Percentiles rank a stretch among this genome's conserved stretches.
These are phyloP conservation scores for Phenganax marumi DNA, from an alignment of 92 coral and sea anemone genomes.

Conservation along the genomic window DNA sequence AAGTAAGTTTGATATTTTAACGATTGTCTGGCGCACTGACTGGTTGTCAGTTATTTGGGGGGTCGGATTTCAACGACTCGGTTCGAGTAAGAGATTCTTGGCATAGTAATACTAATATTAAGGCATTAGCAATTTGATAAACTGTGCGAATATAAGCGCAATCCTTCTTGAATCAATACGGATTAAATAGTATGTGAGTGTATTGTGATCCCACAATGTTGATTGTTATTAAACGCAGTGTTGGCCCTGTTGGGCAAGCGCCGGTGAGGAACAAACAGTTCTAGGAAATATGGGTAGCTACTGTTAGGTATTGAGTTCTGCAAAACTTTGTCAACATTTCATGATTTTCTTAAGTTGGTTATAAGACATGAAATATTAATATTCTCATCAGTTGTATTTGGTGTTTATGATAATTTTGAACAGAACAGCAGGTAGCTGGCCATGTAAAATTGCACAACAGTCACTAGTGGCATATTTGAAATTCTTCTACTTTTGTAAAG, in stretches of 20 bases:
- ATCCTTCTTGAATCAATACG: background rate
- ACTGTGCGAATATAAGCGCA: background rate
- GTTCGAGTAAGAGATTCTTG: background rate
- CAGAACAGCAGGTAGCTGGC: conserved; percentile 15
- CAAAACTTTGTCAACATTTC: background rate
- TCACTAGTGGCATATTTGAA: background rate
- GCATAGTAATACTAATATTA: background rate
- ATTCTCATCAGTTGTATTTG: background rate
- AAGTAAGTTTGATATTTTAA: too few species aligned
- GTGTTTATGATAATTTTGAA: conserved; percentile 12
- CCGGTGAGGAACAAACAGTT: background rate
- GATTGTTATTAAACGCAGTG: background rate
- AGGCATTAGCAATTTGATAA: background rate
- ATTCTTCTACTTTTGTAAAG: background rate
- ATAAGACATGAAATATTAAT: background rate
- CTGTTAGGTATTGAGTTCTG: background rate
- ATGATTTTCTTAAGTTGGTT: conserved; percentile 6
- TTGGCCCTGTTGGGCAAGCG: background rate
- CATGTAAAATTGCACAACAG: conserved; percentile 2
- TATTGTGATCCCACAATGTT: background rate
- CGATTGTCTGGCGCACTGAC: too few species aligned
- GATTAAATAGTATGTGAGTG: background rate
- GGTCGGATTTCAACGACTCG: background rate
- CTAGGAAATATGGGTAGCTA: background rate
- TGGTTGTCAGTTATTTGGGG: background rate